Conservation (phyloP, 2,888 invertebrate genomes). For the Perithous albicinctus region DNA sequence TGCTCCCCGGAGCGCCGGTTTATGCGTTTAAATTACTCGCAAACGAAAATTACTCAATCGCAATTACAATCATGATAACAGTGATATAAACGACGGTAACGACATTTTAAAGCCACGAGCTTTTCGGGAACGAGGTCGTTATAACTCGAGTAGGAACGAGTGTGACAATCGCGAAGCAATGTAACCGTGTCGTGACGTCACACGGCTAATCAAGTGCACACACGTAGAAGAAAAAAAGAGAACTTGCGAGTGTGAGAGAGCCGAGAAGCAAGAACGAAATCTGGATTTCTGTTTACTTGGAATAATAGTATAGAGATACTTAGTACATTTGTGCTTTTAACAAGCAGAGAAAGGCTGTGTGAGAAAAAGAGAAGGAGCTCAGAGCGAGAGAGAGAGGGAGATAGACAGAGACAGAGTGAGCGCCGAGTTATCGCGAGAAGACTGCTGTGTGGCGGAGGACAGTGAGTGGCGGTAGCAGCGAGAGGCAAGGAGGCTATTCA, state of each 20-base stretch:
- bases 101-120: no score
- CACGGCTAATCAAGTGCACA: conserved; percentile 83
- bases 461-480: conserved; percentile 39
- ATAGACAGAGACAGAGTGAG: neutral
- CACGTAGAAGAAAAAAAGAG: conserved; percentile 69
- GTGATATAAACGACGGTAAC: no score
- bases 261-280: neutral
- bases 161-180: conserved; percentile 82
- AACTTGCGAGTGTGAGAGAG: conserved; percentile 49
- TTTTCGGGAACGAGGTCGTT: conserved; percentile 18
- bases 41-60: neutral
- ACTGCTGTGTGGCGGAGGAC: conserved; percentile 49
- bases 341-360: neutral
- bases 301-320: no score
- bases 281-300: no score
- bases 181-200: conserved; percentile 83
- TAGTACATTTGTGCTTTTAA: no score
- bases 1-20: conserved; percentile 67
- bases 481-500: conserved; percentile 43
- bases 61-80: no score
- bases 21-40: neutral
- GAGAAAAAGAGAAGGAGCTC: conserved; percentile 1
- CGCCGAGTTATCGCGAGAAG: conserved; percentile 53
- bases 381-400: conserved; percentile 8
- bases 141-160: no score